A percentile compares a stretch with the other conserved stretches of the same genome.
phyloP scores from a whole-genome alignment of 2,888 invertebrate genomes.

The Matsumyia berberina region DNA sequence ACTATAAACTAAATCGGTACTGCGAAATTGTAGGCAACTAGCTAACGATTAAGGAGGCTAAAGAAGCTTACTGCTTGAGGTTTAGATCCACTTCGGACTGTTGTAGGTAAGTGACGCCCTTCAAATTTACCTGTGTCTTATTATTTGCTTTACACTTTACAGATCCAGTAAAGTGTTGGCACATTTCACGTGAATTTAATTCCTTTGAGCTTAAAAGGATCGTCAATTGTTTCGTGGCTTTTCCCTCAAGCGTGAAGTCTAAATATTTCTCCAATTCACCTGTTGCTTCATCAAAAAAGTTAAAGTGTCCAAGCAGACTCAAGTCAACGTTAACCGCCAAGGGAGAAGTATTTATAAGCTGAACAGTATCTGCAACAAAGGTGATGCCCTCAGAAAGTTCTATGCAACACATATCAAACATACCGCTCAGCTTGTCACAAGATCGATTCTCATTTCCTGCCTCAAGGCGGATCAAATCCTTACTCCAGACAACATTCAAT shows the following conservation, averaged over 20 bases:
- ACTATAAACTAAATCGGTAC: too few relatives aligned
- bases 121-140: slow-evolving; percentile 75
- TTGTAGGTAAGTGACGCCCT: too few relatives aligned
- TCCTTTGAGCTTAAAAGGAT: slow-evolving; percentile 77
- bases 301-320: slow-evolving; percentile 79
- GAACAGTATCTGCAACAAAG: slow-evolving; percentile 68
- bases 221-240: slow-evolving; percentile 78
- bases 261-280: slow-evolving; percentile 76
- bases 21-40: too few relatives aligned
- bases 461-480: slow-evolving; percentile 25
- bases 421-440: slow-evolving; percentile 13
- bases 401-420: background rate
- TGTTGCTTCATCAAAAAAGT: slow-evolving; percentile 78
- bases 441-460: background rate
- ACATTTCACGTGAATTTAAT: slow-evolving; percentile 69
- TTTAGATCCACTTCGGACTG: too few relatives aligned
- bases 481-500: slow-evolving; percentile 39
- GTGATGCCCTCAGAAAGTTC: too few relatives aligned
- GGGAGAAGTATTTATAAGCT: slow-evolving; percentile 72
- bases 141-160: slow-evolving; percentile 77
- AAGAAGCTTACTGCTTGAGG: too few relatives aligned
- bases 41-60: too few relatives aligned
- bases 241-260: slow-evolving; percentile 57
- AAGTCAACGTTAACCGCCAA: slow-evolving; percentile 67
- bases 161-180: slow-evolving; percentile 78